Evolutionary conservation across 2,113 vertebrate genomes (phyloP).

Genomic region (Caracal caracal): DNA sequence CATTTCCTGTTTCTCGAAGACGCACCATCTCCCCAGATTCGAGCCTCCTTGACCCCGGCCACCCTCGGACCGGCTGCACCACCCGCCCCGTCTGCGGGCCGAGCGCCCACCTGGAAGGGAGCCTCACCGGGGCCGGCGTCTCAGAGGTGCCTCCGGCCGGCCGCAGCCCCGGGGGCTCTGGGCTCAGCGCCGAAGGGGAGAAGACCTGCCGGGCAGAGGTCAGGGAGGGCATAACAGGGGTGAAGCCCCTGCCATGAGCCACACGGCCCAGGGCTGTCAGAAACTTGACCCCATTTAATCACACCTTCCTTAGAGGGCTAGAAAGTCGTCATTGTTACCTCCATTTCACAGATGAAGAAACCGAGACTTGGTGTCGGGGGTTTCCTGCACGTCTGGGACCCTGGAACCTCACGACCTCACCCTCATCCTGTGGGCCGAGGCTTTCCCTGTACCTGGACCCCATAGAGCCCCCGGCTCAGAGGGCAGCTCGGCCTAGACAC

Average conservation of each 20-base stretch:
- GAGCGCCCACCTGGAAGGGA: accelerated
- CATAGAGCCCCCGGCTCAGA: not conserved
- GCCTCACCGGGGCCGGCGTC: accelerated
- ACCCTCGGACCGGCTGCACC: accelerated
- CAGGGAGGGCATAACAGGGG: accelerated
- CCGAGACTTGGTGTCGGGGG: accelerated
- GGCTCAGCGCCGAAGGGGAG: not conserved
- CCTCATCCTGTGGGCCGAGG: not conserved
- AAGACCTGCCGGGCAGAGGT: accelerated
- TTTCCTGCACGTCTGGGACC: not conserved
- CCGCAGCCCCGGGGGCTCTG: accelerated
- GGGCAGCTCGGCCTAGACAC: not conserved
- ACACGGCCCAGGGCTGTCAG: too few relatives aligned
- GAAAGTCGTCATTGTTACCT: accelerated
- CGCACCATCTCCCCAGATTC: not conserved
- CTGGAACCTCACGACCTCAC: not conserved
- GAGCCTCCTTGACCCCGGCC: too few relatives aligned
- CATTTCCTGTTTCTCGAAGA: not conserved
- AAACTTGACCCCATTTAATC: accelerated
- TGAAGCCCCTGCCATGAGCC: not conserved
- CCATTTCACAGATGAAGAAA: not conserved
- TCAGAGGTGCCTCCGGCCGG: accelerated
- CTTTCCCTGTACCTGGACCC: not conserved
- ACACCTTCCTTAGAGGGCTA: not conserved
- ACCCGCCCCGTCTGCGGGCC: accelerated